Percentiles rank a stretch among this genome's conserved stretches.
phyloP scores from a whole-genome alignment of 2,113 vertebrate species.

The Pitta sordida region DNA sequence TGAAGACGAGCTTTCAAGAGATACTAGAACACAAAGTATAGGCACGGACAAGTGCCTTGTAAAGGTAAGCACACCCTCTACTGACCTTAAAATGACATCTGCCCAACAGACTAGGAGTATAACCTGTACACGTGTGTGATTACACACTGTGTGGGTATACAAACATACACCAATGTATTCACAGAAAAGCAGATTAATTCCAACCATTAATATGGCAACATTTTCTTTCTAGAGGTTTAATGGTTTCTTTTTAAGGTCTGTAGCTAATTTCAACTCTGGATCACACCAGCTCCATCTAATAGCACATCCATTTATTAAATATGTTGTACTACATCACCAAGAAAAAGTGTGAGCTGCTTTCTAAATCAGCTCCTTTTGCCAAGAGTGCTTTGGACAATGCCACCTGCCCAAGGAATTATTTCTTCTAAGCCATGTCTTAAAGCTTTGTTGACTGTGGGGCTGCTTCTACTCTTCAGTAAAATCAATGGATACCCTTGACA shows the following conservation, averaged over 20 bases:
- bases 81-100: not conserved
- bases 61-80: not conserved
- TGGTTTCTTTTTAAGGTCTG: not conserved
- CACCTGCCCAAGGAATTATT: constrained; percentile 19
- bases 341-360: not conserved
- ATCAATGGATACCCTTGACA: constrained; percentile 40
- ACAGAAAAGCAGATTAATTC: not conserved
- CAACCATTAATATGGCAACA: not conserved
- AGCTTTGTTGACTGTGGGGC: not conserved
- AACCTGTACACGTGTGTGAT: fast-evolving
- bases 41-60: not conserved
- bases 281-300: not conserved
- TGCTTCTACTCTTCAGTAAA: constrained; percentile 31
- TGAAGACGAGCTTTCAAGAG: not conserved
- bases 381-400: constrained; percentile 35
- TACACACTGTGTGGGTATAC: not conserved
- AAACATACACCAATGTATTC: not conserved
- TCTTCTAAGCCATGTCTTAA: constrained; percentile 22
- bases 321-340: not conserved
- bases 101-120: not conserved
- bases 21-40: not conserved
- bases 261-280: not conserved
- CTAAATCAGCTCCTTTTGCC: constrained; percentile 13
- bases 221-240: not conserved
- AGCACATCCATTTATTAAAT: not conserved